Evolutionary conservation across 2,888 invertebrate genomes (phyloP).

Genomic region (Tipula lateralis): DNA sequence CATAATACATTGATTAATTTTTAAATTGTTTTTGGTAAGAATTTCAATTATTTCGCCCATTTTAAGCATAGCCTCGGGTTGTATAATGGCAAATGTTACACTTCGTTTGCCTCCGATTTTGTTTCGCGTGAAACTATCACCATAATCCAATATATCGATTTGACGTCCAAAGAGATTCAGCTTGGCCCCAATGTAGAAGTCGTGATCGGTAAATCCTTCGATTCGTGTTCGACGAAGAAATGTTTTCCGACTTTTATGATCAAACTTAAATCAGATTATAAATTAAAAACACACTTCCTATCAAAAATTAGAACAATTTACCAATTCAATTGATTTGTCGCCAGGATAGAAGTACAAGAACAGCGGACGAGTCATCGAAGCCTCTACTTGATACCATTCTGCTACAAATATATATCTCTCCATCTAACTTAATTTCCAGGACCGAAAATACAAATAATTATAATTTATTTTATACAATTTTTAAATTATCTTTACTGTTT

Average conservation of each 20-base stretch:
- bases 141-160: constrained; percentile 68
- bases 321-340: constrained; percentile 78
- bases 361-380: constrained; percentile 68
- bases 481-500: background rate
- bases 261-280: constrained; percentile 51
- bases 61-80: constrained; percentile 63
- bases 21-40: constrained; percentile 58
- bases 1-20: constrained; percentile 68
- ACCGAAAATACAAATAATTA: background rate
- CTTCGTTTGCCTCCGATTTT: constrained; percentile 60
- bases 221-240: constrained; percentile 66
- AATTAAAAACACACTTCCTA: constrained; percentile 14
- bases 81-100: constrained; percentile 72
- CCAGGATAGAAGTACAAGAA: constrained; percentile 69
- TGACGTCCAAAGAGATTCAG: constrained; percentile 68
- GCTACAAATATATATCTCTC: constrained; percentile 57
- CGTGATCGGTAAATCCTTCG: constrained; percentile 59
- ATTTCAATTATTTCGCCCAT: constrained; percentile 69
- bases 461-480: background rate
- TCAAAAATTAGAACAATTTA: too few species aligned
- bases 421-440: background rate
- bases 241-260: constrained; percentile 58
- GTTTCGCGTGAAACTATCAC: constrained; percentile 62
- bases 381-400: constrained; percentile 84
- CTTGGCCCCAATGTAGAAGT: constrained; percentile 69